Base-by-base conservation (phyloP, 2,888 invertebrate species). In the Metallyticus violacea region DNA sequence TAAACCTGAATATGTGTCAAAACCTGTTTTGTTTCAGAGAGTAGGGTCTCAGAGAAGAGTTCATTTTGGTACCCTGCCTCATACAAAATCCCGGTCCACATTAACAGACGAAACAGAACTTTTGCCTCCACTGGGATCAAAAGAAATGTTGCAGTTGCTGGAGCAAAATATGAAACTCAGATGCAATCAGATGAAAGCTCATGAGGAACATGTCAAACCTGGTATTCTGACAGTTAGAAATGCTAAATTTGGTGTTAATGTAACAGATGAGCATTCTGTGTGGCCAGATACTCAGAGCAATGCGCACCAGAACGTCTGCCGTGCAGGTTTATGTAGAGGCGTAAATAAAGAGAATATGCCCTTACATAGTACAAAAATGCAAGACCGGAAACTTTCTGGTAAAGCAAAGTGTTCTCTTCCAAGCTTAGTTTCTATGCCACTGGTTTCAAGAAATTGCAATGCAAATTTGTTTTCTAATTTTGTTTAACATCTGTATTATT, bases 11-110 rank as follows among this genome's bases (percentile, higher is more conserved):
- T 89, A 89, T 86, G 89, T 92, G 79, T 87, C 89, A 22, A 91
- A 91, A 89, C 91, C 91, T 1, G 85, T 89, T 25, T 89, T 88
- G 77, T 92, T 92, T 88, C 89, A 90, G 4, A 89, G 91, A 81
- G 90, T 91, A 2, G 88, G 90, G 85, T 91, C 91, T 6, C 92
- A 92, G 88, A 90, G 91, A 26, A 85, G 78, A 26, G 88, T 88
- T 76, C 88, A 86, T 40, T 88, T 88, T 27, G 79, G 62, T 25
- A 87, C 87, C 1, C 77, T 88, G 22, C 88, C 88, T 22, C 40
- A 62, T 2, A 62, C 22, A 22, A 62, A 22, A 4, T 62, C 40
- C 22, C 40, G 40, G 3, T 62, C 40, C 40, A 62, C 40, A 62
- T 62, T 62, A 62, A 15, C 2, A 15, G 40, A 62, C 22, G 40